phyloP scores from a whole-genome alignment of 2,797 vertebrate species.

The Lates japonicus region DNA sequence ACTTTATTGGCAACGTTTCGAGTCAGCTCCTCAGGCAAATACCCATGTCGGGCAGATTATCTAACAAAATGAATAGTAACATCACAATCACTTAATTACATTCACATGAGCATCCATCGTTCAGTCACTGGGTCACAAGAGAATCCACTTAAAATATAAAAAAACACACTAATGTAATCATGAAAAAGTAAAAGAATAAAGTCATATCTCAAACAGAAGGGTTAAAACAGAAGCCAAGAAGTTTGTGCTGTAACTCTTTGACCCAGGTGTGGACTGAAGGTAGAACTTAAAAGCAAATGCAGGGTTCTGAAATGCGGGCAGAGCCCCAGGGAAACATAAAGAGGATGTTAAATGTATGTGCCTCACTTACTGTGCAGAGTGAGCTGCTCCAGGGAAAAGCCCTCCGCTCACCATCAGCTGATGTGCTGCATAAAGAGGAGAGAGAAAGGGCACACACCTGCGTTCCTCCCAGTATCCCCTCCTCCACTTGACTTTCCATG shows the following conservation, averaged over 20 bases:
- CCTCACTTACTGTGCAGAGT: constrained; percentile 63
- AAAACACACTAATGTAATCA: neutral
- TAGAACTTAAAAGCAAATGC: constrained; percentile 8
- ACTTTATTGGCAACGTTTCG: neutral
- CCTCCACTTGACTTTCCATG: constrained; percentile 33
- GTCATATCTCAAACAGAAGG: constrained; percentile 3
- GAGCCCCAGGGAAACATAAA: constrained; percentile 40
- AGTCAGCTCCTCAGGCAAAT: neutral
- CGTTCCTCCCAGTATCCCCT: constrained; percentile 32
- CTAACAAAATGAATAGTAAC: neutral
- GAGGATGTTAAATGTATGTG: constrained; percentile 41
- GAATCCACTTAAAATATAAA: neutral
- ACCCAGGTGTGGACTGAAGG: constrained; percentile 23
- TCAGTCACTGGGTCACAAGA: neutral
- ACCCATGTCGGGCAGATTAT: neutral
- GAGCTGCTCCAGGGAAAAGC: constrained; percentile 50
- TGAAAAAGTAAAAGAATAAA: neutral
- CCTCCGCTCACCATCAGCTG: constrained; percentile 55
- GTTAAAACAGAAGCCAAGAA: constrained; percentile 8
- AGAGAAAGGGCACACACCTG: constrained; percentile 66
- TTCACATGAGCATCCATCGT: neutral
- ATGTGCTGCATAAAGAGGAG: constrained; percentile 48
- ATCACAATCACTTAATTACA: neutral
- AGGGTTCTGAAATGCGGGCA: constrained; percentile 15
- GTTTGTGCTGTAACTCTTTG: neutral